Evolutionary conservation across 2,797 vertebrate species (phyloP).

Genomic region (Hydrolagus colliei): DNA sequence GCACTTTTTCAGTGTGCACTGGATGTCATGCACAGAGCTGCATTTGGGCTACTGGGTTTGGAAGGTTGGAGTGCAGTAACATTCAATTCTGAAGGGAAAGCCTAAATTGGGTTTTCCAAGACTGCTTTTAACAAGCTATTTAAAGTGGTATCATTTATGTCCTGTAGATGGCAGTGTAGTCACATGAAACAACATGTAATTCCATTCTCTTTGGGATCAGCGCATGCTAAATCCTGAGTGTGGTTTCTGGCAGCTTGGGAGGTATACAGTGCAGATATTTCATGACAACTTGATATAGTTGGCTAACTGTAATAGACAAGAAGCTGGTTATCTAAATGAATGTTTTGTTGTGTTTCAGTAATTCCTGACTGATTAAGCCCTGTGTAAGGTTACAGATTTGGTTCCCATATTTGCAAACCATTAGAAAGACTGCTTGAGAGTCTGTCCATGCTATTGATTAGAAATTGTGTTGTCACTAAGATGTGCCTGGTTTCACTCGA

Average conservation of each 20-base stretch:
- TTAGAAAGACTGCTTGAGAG: no score
- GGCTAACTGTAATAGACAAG: constrained; percentile 19
- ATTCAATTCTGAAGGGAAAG: neutral
- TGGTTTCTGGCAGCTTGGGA: constrained; percentile 12
- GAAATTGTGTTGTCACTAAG: neutral
- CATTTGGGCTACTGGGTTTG: no score
- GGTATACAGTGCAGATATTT: neutral
- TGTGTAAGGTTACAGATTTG: neutral
- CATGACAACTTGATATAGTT: neutral
- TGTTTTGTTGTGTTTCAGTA: neutral
- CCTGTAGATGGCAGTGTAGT: constrained; percentile 22
- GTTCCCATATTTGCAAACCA: neutral
- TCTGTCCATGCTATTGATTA: neutral
- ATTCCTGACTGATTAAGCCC: neutral
- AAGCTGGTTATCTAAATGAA: constrained; percentile 14
- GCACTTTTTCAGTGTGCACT: no score
- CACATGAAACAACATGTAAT: neutral
- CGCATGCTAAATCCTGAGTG: neutral
- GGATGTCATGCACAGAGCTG: no score
- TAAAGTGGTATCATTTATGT: neutral
- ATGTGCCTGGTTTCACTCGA: neutral
- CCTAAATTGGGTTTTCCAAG: neutral
- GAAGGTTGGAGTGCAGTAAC: no score
- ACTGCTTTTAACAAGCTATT: neutral
- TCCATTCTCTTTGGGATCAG: neutral